Evolutionary conservation across 1,140 invertebrate species (phyloP), one percentile per base, ranked within the genome.

Genomic region (Ostrea edulis): DNA sequence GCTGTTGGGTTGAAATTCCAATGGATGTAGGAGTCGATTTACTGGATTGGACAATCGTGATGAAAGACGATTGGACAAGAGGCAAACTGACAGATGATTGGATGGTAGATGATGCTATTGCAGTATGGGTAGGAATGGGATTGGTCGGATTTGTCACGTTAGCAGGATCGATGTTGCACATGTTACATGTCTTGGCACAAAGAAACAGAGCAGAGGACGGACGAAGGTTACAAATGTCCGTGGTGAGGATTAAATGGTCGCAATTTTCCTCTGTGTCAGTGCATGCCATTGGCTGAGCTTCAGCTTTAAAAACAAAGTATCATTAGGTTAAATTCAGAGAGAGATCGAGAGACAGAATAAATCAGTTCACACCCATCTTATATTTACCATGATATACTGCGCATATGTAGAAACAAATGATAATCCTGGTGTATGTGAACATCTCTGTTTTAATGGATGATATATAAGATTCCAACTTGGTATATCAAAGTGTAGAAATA

Each of bases 251-350:
- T 14, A 83, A 52, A n/a, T 52, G n/a, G 44, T 35, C 11, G 20
- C 82, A 83, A 20, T 83, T 83, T 51, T 44, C 82, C n/a, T 83
- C 82, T 44, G 82, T 44, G 51, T 83, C 82, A 83, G 82, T 20
- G 22, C 82, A 83, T 62, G 55, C 0, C 7, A 62, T 2, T 62
- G 17, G 55, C n/a, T 62, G 55, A 62, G 55, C 55, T 62, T 62
- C n/a, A 62, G 5, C 55, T 62, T 55, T 55, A 55, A 17, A 55
- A 17, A 55, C 14, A 0, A 4, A 17, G 55, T 58, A 58, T 58
- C 55, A 44, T 44, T 5, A 44, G 35, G 35, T 44, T 5, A 44
- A 44, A 44, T 5, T 44, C 35, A 44, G 35, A 1, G 35, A 44
- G 35, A 44, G 35, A 44, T 44, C 35, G 35, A 44, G 35, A 44